Evolutionary conservation across 2,797 vertebrate species (phyloP).

Genomic region (Scyliorhinus canicula): DNA sequence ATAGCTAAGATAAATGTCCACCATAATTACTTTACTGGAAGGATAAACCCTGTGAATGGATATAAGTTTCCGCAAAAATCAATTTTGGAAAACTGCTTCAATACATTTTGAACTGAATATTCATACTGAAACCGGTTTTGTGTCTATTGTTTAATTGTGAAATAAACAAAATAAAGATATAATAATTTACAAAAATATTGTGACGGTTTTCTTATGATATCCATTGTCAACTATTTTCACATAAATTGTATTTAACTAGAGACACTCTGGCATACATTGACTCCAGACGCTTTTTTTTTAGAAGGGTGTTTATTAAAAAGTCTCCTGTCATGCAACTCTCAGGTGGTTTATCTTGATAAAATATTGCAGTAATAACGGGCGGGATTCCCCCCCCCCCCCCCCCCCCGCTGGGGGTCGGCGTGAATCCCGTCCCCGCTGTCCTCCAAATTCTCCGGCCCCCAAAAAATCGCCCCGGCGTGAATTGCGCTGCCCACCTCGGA

Average conservation of each 20-base stretch:
- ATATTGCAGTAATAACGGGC: neutral
- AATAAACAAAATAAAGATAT: neutral
- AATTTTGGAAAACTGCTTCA: neutral
- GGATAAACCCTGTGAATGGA: neutral
- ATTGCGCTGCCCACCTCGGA: too few relatives aligned
- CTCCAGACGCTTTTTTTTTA: neutral
- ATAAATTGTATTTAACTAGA: neutral
- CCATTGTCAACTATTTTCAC: neutral
- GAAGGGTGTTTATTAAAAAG: neutral
- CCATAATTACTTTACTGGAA: neutral
- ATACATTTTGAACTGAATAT: neutral
- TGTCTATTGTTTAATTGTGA: neutral
- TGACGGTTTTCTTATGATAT: neutral
- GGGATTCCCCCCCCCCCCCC: too few relatives aligned
- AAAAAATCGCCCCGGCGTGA: too few relatives aligned
- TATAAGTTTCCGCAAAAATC: neutral
- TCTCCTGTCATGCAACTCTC: neutral
- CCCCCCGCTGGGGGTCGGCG: too few relatives aligned
- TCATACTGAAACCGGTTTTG: neutral
- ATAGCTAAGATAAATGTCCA: conserved; percentile 59
- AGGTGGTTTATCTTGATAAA: neutral
- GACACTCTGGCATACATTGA: neutral
- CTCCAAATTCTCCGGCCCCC: too few relatives aligned
- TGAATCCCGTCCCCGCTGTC: too few relatives aligned
- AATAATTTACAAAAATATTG: neutral